Percentiles rank a stretch among this genome's conserved stretches.
phyloP scores from a whole-genome alignment of 2,113 vertebrate species.

The Serinus canaria region DNA sequence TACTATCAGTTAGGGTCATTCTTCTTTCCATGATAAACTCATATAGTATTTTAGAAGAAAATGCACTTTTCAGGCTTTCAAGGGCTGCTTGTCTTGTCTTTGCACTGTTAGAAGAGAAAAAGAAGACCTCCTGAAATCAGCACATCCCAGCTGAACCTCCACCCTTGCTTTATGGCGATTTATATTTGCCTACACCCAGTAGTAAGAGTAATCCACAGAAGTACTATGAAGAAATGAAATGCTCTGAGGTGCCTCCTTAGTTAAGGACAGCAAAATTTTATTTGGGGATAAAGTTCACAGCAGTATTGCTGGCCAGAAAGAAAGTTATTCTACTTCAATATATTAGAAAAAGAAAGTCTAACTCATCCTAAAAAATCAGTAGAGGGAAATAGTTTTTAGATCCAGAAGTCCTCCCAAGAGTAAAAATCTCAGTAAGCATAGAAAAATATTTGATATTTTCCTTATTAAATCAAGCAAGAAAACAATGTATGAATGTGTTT shows the following conservation, averaged over 20 bases:
- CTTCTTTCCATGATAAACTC: slow-evolving; percentile 94
- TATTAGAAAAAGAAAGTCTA: neutral
- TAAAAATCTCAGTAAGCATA: neutral
- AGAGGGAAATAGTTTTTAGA: neutral
- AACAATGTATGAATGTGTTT: rapidly evolving
- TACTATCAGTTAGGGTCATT: slow-evolving; percentile 95
- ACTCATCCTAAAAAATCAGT: neutral
- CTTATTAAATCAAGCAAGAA: neutral
- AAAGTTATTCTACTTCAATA: neutral
- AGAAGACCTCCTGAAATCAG: neutral
- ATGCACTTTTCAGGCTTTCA: slow-evolving; percentile 88
- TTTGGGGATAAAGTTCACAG: neutral
- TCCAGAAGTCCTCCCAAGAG: neutral
- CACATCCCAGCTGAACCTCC: neutral
- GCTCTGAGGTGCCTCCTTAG: neutral
- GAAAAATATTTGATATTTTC: neutral
- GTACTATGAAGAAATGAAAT: neutral
- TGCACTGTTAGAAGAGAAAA: slow-evolving; percentile 76
- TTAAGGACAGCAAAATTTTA: neutral
- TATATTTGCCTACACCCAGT: rapidly evolving
- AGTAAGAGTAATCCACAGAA: neutral
- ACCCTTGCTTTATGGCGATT: neutral
- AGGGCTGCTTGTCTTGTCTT: slow-evolving; percentile 94
- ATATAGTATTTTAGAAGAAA: slow-evolving; percentile 91
- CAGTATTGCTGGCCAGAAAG: neutral